Evolutionary conservation across 2,888 invertebrate genomes (phyloP), one percentile per base, ranked within the genome.

Genomic region (Pachliopta kotzebuea): DNA sequence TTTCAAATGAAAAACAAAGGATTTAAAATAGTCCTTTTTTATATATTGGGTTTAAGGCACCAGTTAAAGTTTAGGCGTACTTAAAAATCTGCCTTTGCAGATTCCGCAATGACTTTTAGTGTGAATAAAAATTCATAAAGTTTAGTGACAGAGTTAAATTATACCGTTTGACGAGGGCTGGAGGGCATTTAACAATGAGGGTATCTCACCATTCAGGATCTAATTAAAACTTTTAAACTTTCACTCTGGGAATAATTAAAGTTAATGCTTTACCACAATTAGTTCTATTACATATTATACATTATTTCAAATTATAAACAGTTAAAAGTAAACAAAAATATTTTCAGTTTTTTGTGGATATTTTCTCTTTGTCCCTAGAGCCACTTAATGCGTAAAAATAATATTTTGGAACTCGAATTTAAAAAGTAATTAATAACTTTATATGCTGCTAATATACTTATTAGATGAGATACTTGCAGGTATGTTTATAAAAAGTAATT

Each of bases 191-290:
- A 37, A 57, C 42, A 42, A 31, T n/a, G 20, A n/a, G 21, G n/a
- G 20, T 17, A 31, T 57, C 55, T 57, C 42, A 20, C 23, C 37
- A 21, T 57, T 57, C 42, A 57, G 29, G 37, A 42, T 23, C 42
- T 42, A 57, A 57, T 42, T 57, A 42, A 57, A 57, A 45, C 56
- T 57, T 57, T 29, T 45, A 55, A 55, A 55, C 56, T 21, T 42
- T 42, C 29, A 20, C 55, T 55, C 21, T 26, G 24, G 21, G 26
- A 55, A 55, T 26, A 23, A n/a, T 29, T 29, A 45, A 45, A 45
- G n/a, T 45, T 45, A 45, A 6, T 18, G n/a, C n/a, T 45, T 45
- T 45, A 7, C 18, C 45, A 7, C 45, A n/a, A n/a, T 45, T 45
- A 9, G 18, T 45, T 7, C n/a, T 18, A 18, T n/a, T 0, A n/a